These are phyloP conservation scores for Orycteropus afer DNA, from an alignment of 2,113 vertebrate species.

Conservation along the genomic window DNA sequence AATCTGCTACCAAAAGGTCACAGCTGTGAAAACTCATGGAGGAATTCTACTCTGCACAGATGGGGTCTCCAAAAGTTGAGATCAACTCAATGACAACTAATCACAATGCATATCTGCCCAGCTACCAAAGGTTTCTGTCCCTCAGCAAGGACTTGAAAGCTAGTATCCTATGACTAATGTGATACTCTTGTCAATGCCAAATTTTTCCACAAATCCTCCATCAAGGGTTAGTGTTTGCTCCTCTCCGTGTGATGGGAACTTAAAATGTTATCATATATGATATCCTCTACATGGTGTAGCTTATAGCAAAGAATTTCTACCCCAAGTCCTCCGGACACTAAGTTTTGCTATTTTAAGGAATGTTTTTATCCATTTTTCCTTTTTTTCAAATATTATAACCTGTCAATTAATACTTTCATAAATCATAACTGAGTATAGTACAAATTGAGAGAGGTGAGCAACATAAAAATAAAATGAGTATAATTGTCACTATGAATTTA, in stretches of 20 bases:
- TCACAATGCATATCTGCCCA: background rate
- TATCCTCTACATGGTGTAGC: background rate
- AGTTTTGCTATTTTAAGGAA: background rate
- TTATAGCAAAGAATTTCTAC: background rate
- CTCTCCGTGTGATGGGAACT: background rate
- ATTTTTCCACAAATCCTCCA: background rate
- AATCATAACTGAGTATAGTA: background rate
- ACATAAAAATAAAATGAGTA: background rate
- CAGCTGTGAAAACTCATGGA: no score
- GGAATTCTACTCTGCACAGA: background rate
- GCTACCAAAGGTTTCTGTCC: background rate
- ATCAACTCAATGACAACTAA: background rate
- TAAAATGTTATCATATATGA: background rate
- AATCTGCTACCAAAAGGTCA: no score
- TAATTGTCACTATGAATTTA: background rate
- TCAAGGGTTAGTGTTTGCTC: background rate
- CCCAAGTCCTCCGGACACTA: background rate
- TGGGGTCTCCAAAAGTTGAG: background rate
- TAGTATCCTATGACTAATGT: fast-evolving
- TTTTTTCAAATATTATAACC: background rate
- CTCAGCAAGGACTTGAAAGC: background rate
- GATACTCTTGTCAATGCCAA: background rate
- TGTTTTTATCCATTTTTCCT: no score
- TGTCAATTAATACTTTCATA: background rate
- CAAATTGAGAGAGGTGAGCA: background rate